Conservation (phyloP, 2,888 invertebrate species). For the Pandemis corylana region DNA sequence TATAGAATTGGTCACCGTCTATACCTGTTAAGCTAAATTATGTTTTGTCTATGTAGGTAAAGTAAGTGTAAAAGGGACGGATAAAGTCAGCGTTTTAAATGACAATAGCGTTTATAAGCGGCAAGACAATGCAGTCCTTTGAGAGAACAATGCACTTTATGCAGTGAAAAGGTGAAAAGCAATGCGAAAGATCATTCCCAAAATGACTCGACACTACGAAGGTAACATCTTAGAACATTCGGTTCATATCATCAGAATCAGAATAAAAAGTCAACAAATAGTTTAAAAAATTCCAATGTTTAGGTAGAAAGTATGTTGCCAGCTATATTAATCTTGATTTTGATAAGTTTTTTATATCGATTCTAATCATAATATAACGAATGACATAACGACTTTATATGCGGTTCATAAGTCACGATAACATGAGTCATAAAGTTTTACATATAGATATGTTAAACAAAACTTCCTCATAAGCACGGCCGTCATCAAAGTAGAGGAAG, state of each 20-base stretch:
- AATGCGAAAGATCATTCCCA: background rate
- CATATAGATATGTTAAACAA: conserved; percentile 23
- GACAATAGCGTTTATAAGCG: too few species aligned
- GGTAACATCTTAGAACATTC: too few species aligned
- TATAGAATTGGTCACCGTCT: too few species aligned
- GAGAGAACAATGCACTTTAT: background rate
- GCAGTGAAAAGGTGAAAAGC: background rate
- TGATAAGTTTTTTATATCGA: conserved; percentile 1
- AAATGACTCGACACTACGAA: background rate
- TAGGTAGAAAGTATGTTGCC: background rate
- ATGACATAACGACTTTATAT: background rate
- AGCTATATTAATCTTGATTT: background rate
- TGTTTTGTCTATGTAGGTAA: too few species aligned
- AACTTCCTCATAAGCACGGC: background rate
- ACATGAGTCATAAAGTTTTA: conserved; percentile 14
- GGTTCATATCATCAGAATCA: too few species aligned
- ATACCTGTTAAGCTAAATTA: too few species aligned
- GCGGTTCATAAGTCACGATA: conserved; percentile 7
- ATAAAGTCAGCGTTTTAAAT: too few species aligned
- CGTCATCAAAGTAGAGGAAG: background rate
- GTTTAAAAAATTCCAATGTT: background rate
- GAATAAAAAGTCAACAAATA: too few species aligned
- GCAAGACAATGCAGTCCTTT: background rate
- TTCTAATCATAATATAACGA: background rate
- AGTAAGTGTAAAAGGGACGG: too few species aligned